Evolutionary conservation across 1,140 invertebrate genomes (phyloP).

Genomic region (Psilanteris sp.): DNA sequence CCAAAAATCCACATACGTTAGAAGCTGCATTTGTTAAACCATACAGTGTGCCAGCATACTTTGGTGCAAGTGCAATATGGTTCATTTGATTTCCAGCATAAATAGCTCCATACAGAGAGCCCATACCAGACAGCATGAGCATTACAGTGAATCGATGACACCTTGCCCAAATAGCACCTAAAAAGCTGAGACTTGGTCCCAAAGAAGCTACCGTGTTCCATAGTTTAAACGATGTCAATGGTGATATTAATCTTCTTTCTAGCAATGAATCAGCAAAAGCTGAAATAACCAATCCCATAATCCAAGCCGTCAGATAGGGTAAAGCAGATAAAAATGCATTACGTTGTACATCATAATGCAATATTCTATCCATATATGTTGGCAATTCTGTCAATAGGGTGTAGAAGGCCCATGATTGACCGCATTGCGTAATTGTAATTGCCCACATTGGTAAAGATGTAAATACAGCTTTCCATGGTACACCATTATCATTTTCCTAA

Average conservation of each 20-base stretch:
- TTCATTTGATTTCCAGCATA: conserved; percentile 92
- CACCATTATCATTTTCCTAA: conserved; percentile 66
- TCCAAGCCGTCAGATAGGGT: conserved; percentile 81
- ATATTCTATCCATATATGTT: conserved; percentile 94
- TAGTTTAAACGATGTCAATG: conserved; percentile 85
- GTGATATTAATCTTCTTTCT: conserved; percentile 82
- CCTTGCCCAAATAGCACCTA: conserved; percentile 88
- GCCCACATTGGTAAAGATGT: conserved; percentile 93
- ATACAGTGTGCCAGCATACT: conserved; percentile 92
- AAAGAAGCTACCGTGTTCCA: conserved; percentile 88
- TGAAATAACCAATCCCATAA: conserved; percentile 85
- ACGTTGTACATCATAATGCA: conserved; percentile 91
- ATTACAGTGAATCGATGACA: conserved; percentile 86
- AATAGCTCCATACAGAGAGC: conserved; percentile 86
- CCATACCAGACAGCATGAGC: conserved; percentile 85
- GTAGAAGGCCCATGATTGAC: conserved; percentile 96
- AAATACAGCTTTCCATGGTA: conserved; percentile 89
- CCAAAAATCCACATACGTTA: conserved; percentile 92
- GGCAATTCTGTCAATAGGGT: conserved; percentile 96
- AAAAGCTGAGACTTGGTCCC: conserved; percentile 86
- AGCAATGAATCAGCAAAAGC: conserved; percentile 86
- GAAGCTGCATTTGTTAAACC: conserved; percentile 93
- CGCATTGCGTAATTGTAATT: conserved; percentile 91
- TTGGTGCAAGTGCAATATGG: conserved; percentile 91
- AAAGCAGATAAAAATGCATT: conserved; percentile 75